Base-by-base conservation (phyloP, 2,797 vertebrate genomes). In the Schizothorax lantsangensis region DNA sequence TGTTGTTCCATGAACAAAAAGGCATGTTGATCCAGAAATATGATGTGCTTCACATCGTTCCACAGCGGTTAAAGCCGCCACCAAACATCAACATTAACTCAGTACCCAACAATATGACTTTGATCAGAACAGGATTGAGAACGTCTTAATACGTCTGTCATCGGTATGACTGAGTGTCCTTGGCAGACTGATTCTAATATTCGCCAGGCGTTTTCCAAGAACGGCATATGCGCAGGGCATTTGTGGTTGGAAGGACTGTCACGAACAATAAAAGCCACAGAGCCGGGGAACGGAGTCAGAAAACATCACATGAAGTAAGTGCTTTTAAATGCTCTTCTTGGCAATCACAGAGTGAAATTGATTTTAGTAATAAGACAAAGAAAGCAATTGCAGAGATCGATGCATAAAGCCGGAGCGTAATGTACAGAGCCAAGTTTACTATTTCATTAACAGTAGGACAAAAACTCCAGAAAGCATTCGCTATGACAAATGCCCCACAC, bases 281-380 rank as follows among this genome's bases (percentile, higher is more conserved):
- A 87, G 83, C 69, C 72, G 79, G 69, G 69, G 57, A 84, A 68
- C 38, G 45, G 54, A 75, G 79, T 79, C 69, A 72, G 84, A 86
- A 87, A 77, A 88, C 74, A 80, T 83, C 36, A 82, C 87, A 88
- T 88, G 86, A 88, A 89, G 86, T 88, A 77, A 89, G 88, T 88
- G 89, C 88, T 89, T 92, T 91, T 92, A 92, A 92, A 91, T 87
- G 89, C 87, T 89, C 89, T 90, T 91, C 90, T 83, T 90, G 88
- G 91, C 90, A 91, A 92, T 91, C 87, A 91, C 86, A 81, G 89
- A 86, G 88, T 88, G 91, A 92, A 92, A 93, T 91, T 90, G 92
- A 92, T 93, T 92, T 91, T 89, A 90, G 91, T 90, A 90, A 91
- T 92, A 92, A 92, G 92, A 92, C 91, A 93, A 91, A 93, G 90